Percentiles rank a stretch among this genome's conserved stretches.
Evolutionary conservation across 2,888 invertebrate species (phyloP).

Genomic region (Noctuana brunneofusca): DNA sequence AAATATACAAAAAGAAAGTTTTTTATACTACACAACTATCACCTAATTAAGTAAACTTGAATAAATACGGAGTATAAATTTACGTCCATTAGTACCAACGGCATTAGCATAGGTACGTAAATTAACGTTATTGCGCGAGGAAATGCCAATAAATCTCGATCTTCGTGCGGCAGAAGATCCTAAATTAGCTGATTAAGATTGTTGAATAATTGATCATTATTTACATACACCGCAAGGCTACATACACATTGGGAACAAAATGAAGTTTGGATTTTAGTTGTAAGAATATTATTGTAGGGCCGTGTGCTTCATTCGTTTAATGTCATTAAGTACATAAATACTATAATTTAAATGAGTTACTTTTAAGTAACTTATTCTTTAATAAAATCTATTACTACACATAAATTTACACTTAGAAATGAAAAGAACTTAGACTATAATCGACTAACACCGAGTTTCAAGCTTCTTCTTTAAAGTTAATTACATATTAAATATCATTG

Average conservation of each 20-base stretch:
- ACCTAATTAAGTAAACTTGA: not conserved
- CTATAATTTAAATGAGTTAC: too few species aligned
- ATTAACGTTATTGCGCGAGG: constrained; percentile 24
- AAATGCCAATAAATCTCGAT: constrained; percentile 29
- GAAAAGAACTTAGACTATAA: too few species aligned
- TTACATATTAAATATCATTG: too few species aligned
- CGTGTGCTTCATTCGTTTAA: too few species aligned
- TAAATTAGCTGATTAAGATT: constrained; percentile 29
- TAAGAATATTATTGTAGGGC: not conserved
- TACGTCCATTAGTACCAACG: constrained; percentile 6
- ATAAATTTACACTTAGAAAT: too few species aligned
- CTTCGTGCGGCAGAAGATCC: constrained; percentile 25
- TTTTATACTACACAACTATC: not conserved
- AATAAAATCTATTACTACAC: too few species aligned
- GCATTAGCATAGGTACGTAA: constrained; percentile 24
- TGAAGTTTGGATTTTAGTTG: not conserved
- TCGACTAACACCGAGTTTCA: too few species aligned
- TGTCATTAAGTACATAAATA: too few species aligned
- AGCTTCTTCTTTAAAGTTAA: too few species aligned
- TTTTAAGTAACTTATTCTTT: too few species aligned
- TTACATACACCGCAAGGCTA: not conserved
- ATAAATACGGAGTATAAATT: constrained; percentile 14
- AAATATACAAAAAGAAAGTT: not conserved
- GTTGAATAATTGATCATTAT: constrained; percentile 24
- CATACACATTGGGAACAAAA: not conserved